Base-by-base conservation (phyloP, 2,113 vertebrate species). In the Sphaerodactylus townsendi region DNA sequence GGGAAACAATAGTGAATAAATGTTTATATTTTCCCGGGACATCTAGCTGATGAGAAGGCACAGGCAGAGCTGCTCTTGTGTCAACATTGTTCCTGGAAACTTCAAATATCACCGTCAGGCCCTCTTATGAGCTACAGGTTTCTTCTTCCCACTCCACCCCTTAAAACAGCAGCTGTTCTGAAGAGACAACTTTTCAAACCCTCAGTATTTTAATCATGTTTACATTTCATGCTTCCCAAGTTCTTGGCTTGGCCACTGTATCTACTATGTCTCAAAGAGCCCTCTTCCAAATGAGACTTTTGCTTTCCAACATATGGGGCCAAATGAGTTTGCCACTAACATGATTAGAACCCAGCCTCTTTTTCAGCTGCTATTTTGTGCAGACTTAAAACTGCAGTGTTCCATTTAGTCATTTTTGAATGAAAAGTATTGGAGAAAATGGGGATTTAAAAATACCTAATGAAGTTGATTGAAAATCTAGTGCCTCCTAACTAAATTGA, bases 161-260 rank as follows among this genome's bases (percentile, higher is more conserved):
- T 83, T 86, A 70, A 79, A 87, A 91, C 80, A 19, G 9, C 48
- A 88, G 59, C 28, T 80, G 39, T 64, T 64, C 79, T 80, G 71
- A 66, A 28, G 86, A 87, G 30, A 33, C 46, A 82, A 77, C 19
- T 33, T 84, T 69, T 28, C 2, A 87, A 91, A 50, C 46, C 50
- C 44, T 91, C 81, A 78, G 1, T 82, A 48, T 90, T 84, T 90
- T 89, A 89, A 89, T 91, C 85, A 50, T 86, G 70, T 93, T 3
- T 39, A 85, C 86, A 73, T 92, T 68, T 88, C 90, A 92, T 82
- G 79, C 88, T 86, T 94, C 91, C 83, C 89, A 92, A 90, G 85
- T 85, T 93, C 90, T 92, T 91, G 88, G 88, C 85, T 82, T 53
- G 64, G 59, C 77, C 62, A 79, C 81, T 15, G 2, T 71, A 85